phyloP scores from a whole-genome alignment of 2,797 vertebrate species.

The Mormyrops attenuatus region DNA sequence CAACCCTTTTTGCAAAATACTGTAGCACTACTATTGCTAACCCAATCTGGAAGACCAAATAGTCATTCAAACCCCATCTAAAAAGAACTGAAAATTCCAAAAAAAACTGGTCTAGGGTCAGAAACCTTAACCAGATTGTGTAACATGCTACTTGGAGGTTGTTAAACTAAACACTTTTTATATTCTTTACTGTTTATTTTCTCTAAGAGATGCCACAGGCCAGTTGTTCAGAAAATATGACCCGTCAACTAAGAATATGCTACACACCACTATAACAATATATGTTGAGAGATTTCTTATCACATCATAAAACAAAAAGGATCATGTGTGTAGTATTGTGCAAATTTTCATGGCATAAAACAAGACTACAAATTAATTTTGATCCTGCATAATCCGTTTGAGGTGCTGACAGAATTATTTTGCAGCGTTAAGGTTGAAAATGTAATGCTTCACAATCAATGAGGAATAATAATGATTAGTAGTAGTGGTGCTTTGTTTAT shows the following conservation, averaged over 20 bases:
- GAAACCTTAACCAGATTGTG: neutral
- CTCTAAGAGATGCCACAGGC: neutral
- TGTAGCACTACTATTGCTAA: neutral
- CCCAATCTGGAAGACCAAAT: neutral
- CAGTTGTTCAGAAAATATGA: neutral
- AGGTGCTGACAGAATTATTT: neutral
- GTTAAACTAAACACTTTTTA: neutral
- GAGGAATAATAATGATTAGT: neutral
- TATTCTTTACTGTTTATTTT: neutral
- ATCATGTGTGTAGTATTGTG: neutral
- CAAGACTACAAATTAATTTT: neutral
- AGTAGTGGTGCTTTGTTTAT: neutral
- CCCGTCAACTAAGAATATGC: neutral
- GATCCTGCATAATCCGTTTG: neutral
- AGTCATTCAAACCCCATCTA: neutral
- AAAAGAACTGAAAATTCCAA: neutral
- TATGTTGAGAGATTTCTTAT: neutral
- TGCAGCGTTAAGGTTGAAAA: neutral
- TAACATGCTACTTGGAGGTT: neutral
- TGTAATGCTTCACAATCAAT: neutral
- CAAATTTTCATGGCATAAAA: neutral
- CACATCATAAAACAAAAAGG: neutral
- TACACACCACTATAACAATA: neutral
- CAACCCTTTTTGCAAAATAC: neutral
- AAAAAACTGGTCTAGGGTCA: neutral